Conservation (phyloP, 2,797 vertebrate genomes). For the Manis pentadactyla region DNA sequence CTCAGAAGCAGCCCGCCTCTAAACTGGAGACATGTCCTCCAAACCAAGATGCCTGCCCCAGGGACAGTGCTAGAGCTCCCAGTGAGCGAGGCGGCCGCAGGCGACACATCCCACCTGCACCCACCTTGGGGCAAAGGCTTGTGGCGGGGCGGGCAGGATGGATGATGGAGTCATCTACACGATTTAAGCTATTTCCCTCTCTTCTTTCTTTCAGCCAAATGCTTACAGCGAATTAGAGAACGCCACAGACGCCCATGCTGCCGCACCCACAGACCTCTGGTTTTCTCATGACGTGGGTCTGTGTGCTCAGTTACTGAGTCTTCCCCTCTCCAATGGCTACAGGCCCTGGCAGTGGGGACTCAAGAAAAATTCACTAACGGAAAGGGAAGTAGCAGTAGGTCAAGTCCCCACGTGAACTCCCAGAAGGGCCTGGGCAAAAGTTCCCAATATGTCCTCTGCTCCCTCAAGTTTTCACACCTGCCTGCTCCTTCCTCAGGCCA, state of each 20-base stretch:
- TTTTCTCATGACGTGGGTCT: background rate
- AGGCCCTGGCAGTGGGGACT: background rate
- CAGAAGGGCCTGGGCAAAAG: background rate
- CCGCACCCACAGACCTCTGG: no score
- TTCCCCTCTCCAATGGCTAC: background rate
- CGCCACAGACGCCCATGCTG: rapidly evolving
- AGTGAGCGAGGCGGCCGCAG: background rate
- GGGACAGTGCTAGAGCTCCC: background rate
- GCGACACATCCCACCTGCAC: background rate
- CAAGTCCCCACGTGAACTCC: background rate
- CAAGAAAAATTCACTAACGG: background rate
- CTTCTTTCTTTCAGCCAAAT: background rate
- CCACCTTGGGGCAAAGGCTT: background rate
- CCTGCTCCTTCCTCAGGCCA: background rate
- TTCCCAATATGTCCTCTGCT: background rate
- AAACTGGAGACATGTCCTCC: background rate
- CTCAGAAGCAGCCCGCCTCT: background rate
- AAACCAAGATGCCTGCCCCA: background rate
- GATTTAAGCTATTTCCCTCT: background rate
- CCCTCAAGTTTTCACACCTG: background rate
- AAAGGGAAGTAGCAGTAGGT: background rate
- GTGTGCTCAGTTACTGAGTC: background rate
- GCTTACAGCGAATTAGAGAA: background rate
- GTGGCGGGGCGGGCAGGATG: background rate
- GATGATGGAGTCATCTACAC: background rate